Evolutionary conservation across 2,113 vertebrate species (phyloP).

Genomic region (Entomyzon cyanotis): DNA sequence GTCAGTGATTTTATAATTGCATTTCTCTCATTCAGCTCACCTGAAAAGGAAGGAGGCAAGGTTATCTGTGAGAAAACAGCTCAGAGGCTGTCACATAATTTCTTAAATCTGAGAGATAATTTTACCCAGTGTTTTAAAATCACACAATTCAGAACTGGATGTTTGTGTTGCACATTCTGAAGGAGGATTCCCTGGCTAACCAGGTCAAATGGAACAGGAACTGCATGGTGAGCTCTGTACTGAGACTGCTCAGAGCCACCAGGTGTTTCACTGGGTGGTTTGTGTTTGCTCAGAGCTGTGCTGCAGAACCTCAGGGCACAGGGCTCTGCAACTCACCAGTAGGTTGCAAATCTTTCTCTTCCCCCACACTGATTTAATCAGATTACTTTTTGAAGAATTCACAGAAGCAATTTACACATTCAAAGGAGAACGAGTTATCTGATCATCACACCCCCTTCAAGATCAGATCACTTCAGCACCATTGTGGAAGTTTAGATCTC

Average conservation of each 20-base stretch:
- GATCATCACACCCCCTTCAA: background rate
- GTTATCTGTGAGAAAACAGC: background rate
- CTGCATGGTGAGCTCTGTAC: background rate
- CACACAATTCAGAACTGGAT: accelerated
- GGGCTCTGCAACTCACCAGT: background rate
- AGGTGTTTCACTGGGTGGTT: background rate
- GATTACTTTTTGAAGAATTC: background rate
- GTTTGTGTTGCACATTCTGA: background rate
- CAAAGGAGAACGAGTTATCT: background rate
- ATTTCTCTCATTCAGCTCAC: constrained; percentile 74
- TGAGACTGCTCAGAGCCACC: background rate
- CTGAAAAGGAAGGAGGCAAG: constrained; percentile 48
- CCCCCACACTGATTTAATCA: background rate
- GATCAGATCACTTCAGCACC: background rate
- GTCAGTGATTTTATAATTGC: constrained; percentile 71
- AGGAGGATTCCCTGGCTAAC: background rate
- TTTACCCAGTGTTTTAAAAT: background rate
- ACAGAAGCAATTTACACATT: background rate
- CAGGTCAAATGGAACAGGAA: background rate
- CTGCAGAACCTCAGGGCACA: background rate
- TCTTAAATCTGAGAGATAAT: background rate
- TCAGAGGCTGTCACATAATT: background rate
- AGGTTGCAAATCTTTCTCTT: background rate
- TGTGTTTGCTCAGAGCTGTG: background rate
- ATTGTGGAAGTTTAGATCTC: background rate